Evolutionary conservation across 30 jellyfish, hydroid and myxozoan species (phyloP).

Genomic region (Turritopsis dohrnii): DNA sequence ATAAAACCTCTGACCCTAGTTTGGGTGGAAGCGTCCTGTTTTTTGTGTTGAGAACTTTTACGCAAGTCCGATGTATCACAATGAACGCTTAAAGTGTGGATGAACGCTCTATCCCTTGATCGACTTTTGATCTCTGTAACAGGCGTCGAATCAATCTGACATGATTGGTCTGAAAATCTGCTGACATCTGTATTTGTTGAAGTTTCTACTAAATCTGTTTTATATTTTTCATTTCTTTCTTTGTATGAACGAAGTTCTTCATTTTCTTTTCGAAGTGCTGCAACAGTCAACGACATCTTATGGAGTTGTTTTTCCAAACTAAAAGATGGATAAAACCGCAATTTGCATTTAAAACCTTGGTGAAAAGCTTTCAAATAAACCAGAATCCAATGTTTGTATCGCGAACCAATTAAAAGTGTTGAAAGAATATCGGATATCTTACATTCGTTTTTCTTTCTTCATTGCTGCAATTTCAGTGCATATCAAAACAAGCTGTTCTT

Average conservation of each 20-base stretch:
- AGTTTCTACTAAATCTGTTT: neutral
- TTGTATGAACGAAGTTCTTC: neutral
- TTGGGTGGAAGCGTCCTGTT: neutral
- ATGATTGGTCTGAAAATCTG: neutral
- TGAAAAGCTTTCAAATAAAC: too few species aligned
- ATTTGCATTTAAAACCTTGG: too few species aligned
- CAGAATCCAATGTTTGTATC: neutral
- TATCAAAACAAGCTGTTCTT: neutral
- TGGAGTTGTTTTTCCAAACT: neutral
- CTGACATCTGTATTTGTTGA: neutral
- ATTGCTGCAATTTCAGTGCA: conserved; percentile 1
- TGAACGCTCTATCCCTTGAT: neutral
- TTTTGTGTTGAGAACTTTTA: neutral
- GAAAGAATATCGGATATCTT: too few species aligned
- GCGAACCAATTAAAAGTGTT: neutral
- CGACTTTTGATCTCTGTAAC: neutral
- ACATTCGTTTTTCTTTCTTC: conserved; percentile 5
- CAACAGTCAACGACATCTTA: neutral
- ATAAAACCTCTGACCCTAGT: neutral
- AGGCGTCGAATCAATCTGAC: neutral
- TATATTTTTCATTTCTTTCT: neutral
- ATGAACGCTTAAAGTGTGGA: neutral
- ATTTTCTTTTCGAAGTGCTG: neutral
- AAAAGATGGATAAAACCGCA: too few species aligned
- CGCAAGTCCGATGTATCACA: neutral